These are phyloP conservation scores for Manis javanica DNA, from an alignment of 2,797 vertebrate genomes.

Conservation along the genomic window DNA sequence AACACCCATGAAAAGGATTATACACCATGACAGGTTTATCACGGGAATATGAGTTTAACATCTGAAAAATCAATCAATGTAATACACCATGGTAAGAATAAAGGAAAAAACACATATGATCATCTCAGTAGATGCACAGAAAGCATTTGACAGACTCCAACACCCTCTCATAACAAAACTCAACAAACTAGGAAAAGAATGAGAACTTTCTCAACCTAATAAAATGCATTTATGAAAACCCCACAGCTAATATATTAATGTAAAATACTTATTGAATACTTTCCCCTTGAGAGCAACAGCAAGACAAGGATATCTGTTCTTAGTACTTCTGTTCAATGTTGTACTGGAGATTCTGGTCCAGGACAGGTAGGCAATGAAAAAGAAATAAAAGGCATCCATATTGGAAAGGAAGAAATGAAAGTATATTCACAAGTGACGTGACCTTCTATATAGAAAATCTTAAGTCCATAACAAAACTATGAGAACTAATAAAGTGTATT, in stretches of 20 bases:
- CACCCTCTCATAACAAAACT: background rate
- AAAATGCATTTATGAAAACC: background rate
- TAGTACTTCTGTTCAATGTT: background rate
- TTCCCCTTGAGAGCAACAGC: background rate
- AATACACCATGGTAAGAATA: background rate
- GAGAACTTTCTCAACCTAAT: background rate
- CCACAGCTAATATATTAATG: background rate
- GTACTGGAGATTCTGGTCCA: background rate
- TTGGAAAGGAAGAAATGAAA: conserved; percentile 9
- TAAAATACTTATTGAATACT: background rate
- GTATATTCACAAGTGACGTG: background rate
- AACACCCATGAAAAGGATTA: background rate
- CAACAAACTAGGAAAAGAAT: background rate
- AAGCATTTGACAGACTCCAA: background rate
- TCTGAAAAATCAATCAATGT: background rate
- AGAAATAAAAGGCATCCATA: background rate
- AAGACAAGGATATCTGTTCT: background rate
- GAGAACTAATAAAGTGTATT: background rate
- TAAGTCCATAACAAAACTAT: background rate
- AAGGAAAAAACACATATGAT: background rate
- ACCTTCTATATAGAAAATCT: background rate
- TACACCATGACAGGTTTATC: background rate
- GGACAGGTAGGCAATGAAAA: background rate
- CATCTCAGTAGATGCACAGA: background rate
- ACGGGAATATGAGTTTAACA: background rate